These are phyloP conservation scores for Brachypteracias leptosomus DNA, from an alignment of 2,113 vertebrate species.

Conservation along the genomic window DNA sequence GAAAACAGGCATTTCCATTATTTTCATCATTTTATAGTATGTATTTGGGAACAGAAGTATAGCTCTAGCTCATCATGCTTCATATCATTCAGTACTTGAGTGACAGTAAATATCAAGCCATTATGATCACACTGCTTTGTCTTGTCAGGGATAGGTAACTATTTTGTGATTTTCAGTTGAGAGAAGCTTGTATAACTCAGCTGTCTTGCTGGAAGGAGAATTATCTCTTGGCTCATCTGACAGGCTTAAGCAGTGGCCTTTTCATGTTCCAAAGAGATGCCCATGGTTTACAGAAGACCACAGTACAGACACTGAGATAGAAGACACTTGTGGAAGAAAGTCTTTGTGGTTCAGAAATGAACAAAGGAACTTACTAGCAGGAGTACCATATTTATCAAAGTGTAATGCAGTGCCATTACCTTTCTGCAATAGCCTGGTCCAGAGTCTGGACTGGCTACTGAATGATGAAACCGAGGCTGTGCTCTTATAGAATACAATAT, in stretches of 20 bases:
- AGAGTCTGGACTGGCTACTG: background rate
- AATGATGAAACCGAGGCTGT: background rate
- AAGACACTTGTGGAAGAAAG: background rate
- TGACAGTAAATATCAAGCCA: background rate
- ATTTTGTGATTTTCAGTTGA: background rate
- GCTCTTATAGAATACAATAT: background rate
- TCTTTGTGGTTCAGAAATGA: background rate
- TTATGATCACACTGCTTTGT: background rate
- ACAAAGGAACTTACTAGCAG: background rate
- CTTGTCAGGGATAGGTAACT: background rate
- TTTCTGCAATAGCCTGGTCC: background rate
- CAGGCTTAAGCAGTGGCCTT: background rate
- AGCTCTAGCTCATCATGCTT: background rate
- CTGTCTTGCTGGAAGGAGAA: background rate
- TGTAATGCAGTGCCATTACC: background rate
- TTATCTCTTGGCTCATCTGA: background rate
- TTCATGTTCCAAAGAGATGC: background rate
- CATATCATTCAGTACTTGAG: background rate
- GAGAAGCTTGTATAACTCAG: background rate
- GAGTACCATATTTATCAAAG: background rate
- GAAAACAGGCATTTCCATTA: conserved; percentile 15
- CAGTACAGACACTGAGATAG: background rate
- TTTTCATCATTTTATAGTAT: background rate
- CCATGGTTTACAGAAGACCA: background rate
- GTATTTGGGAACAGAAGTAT: background rate